Percentiles rank a stretch among this genome's conserved stretches.
Conservation (phyloP, 2,888 invertebrate species). For the Cheilosia impressa region DNA sequence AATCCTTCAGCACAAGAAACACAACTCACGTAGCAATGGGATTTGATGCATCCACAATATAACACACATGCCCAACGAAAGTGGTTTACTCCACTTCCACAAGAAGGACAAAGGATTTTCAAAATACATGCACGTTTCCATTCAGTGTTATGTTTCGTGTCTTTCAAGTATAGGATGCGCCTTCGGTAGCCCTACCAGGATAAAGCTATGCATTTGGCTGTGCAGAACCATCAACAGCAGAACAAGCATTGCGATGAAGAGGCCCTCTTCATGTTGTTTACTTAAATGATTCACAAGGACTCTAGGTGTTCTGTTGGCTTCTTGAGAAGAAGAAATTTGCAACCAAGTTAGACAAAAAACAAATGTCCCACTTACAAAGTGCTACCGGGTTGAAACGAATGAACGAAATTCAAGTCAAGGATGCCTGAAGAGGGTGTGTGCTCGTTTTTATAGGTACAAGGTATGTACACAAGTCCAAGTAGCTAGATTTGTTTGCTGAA, state of each 20-base stretch:
- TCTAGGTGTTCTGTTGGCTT: slow-evolving; percentile 26
- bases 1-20: slow-evolving; percentile 4
- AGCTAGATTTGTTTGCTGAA: slow-evolving; percentile 3
- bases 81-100: slow-evolving; percentile 64
- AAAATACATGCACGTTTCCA: slow-evolving; percentile 21
- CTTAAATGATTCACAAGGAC: slow-evolving; percentile 51
- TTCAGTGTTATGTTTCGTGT: slow-evolving; percentile 16
- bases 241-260: slow-evolving; percentile 44
- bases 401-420: slow-evolving; percentile 57
- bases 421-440: slow-evolving; percentile 17
- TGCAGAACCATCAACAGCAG: slow-evolving; percentile 10
- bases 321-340: slow-evolving; percentile 12
- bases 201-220: slow-evolving; percentile 1
- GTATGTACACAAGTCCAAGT: background rate
- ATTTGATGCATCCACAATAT: slow-evolving; percentile 39
- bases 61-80: slow-evolving; percentile 22
- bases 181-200: slow-evolving; percentile 38
- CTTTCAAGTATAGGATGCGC: slow-evolving; percentile 30
- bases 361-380: slow-evolving; percentile 27
- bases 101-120: slow-evolving; percentile 58
- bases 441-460: background rate
- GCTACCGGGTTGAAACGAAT: slow-evolving; percentile 39
- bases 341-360: slow-evolving; percentile 13
- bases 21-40: slow-evolving; percentile 13
- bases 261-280: slow-evolving; percentile 48